Conservation (phyloP, 2,797 vertebrate genomes). For the Mallotus villosus region DNA sequence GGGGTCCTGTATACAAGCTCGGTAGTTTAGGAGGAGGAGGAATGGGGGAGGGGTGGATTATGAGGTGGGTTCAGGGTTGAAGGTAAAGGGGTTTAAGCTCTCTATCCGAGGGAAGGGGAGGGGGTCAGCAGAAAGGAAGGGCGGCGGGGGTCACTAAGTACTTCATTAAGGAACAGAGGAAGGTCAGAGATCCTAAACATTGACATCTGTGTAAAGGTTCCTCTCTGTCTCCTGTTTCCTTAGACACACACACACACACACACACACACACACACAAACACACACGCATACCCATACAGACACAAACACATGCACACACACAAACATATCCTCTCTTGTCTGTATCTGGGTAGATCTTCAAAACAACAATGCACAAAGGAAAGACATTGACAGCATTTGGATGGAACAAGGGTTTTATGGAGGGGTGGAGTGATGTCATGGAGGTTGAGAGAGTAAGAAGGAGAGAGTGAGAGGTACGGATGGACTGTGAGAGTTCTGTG, state of each 20-base stretch:
- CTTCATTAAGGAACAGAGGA: slow-evolving; percentile 20
- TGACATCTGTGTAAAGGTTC: slow-evolving; percentile 8
- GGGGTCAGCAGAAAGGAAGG: not conserved
- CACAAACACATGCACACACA: too few relatives aligned
- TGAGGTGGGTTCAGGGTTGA: not conserved
- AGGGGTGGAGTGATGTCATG: too few relatives aligned
- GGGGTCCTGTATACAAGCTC: not conserved
- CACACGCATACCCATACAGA: too few relatives aligned
- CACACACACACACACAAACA: not conserved
- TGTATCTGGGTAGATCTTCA: not conserved
- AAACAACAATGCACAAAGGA: too few relatives aligned
- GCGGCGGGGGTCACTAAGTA: slow-evolving; percentile 16
- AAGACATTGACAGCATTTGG: too few relatives aligned
- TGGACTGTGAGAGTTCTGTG: slow-evolving; percentile 12
- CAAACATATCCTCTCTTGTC: not conserved
- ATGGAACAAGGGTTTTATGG: too few relatives aligned
- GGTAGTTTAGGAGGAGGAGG: not conserved
- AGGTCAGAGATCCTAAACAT: slow-evolving; percentile 5
- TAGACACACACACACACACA: not conserved
- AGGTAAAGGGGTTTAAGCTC: not conserved
- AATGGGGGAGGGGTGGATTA: slow-evolving; percentile 35
- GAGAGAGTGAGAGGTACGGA: not conserved
- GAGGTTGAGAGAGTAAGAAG: not conserved
- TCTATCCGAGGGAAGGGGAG: slow-evolving; percentile 13
- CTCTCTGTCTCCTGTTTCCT: not conserved